Evolutionary conservation across 2,113 vertebrate species (phyloP).

Genomic region (Azemiops feae): DNA sequence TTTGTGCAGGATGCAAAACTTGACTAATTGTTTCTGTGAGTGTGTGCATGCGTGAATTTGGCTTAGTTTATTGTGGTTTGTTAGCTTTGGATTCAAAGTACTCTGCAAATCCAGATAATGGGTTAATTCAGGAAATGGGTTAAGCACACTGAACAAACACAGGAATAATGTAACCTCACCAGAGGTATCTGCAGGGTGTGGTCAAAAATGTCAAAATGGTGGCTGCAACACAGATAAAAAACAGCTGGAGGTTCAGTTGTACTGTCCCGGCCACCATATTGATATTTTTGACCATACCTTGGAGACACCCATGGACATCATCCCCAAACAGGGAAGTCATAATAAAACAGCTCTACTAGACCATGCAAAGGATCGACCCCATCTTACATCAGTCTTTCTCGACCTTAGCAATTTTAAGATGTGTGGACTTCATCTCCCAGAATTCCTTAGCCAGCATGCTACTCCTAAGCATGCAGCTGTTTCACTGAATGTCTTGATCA

Average conservation of each 20-base stretch:
- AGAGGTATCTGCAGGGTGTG: not conserved
- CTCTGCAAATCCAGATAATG: not conserved
- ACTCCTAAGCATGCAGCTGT: not conserved
- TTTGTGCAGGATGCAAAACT: not conserved
- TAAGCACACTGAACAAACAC: not conserved
- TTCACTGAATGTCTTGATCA: not conserved
- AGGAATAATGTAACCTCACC: not conserved
- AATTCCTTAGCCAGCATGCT: not conserved
- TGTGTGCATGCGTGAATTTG: not conserved
- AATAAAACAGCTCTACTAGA: not conserved
- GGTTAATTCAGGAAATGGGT: not conserved
- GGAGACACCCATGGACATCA: not conserved
- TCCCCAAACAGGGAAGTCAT: not conserved
- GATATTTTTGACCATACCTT: not conserved
- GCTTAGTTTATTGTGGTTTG: not conserved
- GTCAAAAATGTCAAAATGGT: not conserved
- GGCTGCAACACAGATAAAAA: not conserved
- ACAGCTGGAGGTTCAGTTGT: not conserved
- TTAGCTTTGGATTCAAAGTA: not conserved
- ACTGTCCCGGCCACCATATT: not conserved
- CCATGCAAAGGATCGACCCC: not conserved
- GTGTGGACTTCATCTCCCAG: not conserved
- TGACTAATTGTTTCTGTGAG: not conserved
- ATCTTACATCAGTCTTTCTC: not conserved
- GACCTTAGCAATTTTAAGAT: not conserved